phyloP scores from a whole-genome alignment of 2,113 vertebrate species.

The Scortum barcoo region DNA sequence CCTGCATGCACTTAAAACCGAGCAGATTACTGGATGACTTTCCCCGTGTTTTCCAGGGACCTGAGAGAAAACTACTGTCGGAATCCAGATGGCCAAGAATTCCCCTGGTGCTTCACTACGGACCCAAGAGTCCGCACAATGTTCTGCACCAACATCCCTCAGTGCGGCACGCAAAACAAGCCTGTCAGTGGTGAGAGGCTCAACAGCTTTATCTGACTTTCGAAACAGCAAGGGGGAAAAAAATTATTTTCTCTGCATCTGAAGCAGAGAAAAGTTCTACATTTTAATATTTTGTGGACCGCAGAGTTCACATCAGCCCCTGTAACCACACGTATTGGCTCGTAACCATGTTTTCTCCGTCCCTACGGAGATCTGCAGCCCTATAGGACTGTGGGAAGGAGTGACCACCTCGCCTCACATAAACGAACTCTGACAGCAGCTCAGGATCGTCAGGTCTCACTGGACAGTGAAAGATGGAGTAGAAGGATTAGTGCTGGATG shows the following conservation, averaged over 20 bases:
- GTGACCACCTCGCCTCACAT: slow-evolving; percentile 60
- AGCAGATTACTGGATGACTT: slow-evolving; percentile 42
- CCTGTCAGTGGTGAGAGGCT: slow-evolving; percentile 74
- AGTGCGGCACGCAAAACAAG: slow-evolving; percentile 84
- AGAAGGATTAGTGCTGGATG: slow-evolving; percentile 53
- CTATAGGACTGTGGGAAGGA: slow-evolving; percentile 74
- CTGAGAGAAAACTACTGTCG: slow-evolving; percentile 97
- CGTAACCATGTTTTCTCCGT: slow-evolving; percentile 31
- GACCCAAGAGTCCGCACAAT: slow-evolving; percentile 92
- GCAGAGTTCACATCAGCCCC: slow-evolving; percentile 49
- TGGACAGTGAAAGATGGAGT: slow-evolving; percentile 56
- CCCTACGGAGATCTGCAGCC: slow-evolving; percentile 46
- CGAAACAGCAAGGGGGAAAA: slow-evolving; percentile 6
- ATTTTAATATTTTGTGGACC: slow-evolving; percentile 38
- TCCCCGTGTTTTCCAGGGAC: slow-evolving; percentile 85
- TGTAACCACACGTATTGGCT: slow-evolving; percentile 38
- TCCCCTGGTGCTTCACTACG: slow-evolving; percentile 97
- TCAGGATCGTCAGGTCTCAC: slow-evolving; percentile 54
- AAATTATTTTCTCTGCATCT: slow-evolving; percentile 15
- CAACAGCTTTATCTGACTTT: slow-evolving; percentile 33
- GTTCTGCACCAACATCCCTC: slow-evolving; percentile 94
- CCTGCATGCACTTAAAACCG: slow-evolving; percentile 81
- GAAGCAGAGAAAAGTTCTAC: neutral
- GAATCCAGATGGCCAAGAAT: slow-evolving; percentile 96
- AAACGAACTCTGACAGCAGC: slow-evolving; percentile 74